Conservation (phyloP, 2,797 vertebrate species). For the Gambusia yucatana region DNA sequence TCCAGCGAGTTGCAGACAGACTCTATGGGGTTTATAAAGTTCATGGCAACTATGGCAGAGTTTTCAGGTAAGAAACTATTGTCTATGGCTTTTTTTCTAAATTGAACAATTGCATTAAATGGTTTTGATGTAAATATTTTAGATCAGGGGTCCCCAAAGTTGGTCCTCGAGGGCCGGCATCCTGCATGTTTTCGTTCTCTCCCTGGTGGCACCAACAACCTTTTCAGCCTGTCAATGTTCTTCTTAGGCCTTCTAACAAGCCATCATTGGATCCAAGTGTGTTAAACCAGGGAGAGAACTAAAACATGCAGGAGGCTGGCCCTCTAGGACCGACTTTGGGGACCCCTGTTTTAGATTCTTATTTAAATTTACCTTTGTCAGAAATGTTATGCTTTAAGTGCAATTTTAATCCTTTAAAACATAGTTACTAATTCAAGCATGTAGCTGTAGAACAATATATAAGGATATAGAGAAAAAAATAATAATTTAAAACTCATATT, state of each 20-base stretch:
- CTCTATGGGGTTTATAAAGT: constrained; percentile 98
- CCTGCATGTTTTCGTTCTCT: too few relatives aligned
- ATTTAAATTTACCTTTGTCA: not conserved
- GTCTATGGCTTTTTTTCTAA: not conserved
- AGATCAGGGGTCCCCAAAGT: too few relatives aligned
- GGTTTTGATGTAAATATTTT: not conserved
- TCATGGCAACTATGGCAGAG: constrained; percentile 96
- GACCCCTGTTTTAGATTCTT: not conserved
- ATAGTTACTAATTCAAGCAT: not conserved
- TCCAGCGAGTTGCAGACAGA: constrained; percentile 93
- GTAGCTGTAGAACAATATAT: not conserved
- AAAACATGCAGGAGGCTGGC: too few relatives aligned
- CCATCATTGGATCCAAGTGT: too few relatives aligned
- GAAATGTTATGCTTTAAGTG: not conserved
- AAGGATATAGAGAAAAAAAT: not conserved
- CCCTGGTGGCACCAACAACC: too few relatives aligned
- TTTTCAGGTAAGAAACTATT: constrained; percentile 90
- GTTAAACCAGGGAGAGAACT: too few relatives aligned
- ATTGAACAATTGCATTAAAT: not conserved
- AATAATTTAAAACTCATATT: not conserved
- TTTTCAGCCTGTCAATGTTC: too few relatives aligned
- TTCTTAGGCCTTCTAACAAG: too few relatives aligned
- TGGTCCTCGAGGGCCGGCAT: too few relatives aligned
- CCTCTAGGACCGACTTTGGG: too few relatives aligned
- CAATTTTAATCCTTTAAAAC: not conserved